Base-by-base conservation (phyloP, 2,797 vertebrate species). In the Labroides dimidiatus region DNA sequence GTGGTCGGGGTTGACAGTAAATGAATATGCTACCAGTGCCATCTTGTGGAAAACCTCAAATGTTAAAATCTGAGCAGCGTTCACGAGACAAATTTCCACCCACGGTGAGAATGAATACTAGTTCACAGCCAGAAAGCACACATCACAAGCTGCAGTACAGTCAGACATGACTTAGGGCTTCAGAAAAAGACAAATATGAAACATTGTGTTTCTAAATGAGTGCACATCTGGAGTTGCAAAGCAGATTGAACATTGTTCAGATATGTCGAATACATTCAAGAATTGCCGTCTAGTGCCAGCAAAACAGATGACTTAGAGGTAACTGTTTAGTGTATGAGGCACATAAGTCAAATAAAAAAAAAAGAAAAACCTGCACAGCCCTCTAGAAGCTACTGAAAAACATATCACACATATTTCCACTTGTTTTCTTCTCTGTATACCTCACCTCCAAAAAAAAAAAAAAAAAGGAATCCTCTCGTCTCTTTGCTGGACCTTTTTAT, bases 241-340 rank as follows among this genome's bases (percentile, higher is more conserved):
- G 10, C 54, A 19, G 64, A 75, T 63, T 36, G 0, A 64, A 64
- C 10, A 15, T 10, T 39, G 10, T 70, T 78, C 13, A 47, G 50
- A 70, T 64, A 66, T 66, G 44, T 42, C 64, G 7, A 74, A 54
- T 41, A 48, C 24, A 20, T 49, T 37, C 8, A n/a, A 64, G 57
- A 79, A 53, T 23, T 19, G 4, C 63, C 64, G 15, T 64, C 7
- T 59, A 37, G 20, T 45, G 23, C 64, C 69, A 62, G 55, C 42
- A 51, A 60, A n/a, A 65, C 27, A 53, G 10, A 36, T 49, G 12
- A 75, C 64, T 70, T 48, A 67, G 84, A 89, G 79, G 83, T 91
- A 89, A 90, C 20, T 57, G 75, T 82, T 84, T 75, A 74, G 57
- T 69, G 51, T 81, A 75, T 71, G 84, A 91, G 87, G 83, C 89